These are phyloP conservation scores for Apteryx mantelli DNA, from an alignment of 2,113 vertebrate species.

Conservation along the genomic window DNA sequence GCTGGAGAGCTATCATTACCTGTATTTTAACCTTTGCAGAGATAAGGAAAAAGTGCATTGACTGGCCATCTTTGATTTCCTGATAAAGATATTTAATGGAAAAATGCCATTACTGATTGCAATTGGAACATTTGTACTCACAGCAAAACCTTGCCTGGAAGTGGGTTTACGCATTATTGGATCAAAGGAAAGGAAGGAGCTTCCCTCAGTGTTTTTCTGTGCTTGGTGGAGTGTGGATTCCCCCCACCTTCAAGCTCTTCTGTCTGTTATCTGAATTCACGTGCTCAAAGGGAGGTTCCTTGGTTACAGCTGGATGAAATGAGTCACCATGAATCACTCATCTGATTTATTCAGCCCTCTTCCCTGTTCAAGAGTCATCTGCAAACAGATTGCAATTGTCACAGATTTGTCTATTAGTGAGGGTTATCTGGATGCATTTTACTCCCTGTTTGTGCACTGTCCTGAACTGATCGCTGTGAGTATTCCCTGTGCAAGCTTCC, in stretches of 20 bases:
- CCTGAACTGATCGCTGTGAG: not conserved
- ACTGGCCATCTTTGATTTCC: not conserved
- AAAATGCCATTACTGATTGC: not conserved
- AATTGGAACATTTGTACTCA: not conserved
- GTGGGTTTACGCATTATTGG: not conserved
- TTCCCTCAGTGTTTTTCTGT: not conserved
- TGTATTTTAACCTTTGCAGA: not conserved
- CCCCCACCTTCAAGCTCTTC: not conserved
- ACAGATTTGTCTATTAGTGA: not conserved
- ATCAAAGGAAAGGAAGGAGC: not conserved
- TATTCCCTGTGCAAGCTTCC: not conserved
- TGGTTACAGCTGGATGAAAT: not conserved
- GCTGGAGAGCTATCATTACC: not conserved
- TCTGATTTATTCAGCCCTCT: not conserved
- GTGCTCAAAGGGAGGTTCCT: not conserved
- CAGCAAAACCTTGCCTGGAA: not conserved
- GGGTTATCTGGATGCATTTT: not conserved
- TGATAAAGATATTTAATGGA: not conserved
- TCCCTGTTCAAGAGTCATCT: not conserved
- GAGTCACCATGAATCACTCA: not conserved
- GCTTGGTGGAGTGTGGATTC: not conserved
- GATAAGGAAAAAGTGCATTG: not conserved
- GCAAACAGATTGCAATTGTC: not conserved
- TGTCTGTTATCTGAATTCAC: not conserved
- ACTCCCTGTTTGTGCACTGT: not conserved